Evolutionary conservation across 2,113 vertebrate genomes (phyloP).

Genomic region (Motacilla alba): DNA sequence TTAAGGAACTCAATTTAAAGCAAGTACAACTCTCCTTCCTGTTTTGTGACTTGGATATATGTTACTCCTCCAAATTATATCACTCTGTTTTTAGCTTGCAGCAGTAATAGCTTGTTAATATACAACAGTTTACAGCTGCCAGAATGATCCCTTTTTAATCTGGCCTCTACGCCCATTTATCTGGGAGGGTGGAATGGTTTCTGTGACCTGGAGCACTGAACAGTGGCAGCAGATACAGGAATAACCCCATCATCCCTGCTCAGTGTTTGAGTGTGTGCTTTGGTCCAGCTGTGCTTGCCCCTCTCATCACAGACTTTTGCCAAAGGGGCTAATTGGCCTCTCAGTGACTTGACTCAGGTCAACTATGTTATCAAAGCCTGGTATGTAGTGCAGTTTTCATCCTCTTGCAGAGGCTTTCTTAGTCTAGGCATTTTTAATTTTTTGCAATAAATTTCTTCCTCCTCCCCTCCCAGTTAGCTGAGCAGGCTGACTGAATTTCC

Average conservation of each 20-base stretch:
- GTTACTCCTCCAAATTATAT: neutral
- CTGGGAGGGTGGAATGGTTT: neutral
- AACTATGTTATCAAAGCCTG: neutral
- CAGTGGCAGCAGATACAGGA: neutral
- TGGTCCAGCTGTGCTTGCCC: neutral
- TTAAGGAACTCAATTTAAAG: neutral
- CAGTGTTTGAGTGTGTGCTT: neutral
- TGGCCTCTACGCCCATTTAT: neutral
- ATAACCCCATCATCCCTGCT: too few species aligned
- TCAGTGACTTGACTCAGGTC: neutral
- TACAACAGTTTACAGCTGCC: neutral
- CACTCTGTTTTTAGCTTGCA: neutral
- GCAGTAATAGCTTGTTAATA: slow-evolving; percentile 21
- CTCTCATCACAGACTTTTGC: neutral
- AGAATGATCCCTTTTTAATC: neutral
- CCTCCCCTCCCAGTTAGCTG: neutral
- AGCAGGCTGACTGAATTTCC: slow-evolving; percentile 12
- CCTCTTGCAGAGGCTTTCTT: neutral
- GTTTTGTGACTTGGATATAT: neutral
- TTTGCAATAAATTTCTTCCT: neutral
- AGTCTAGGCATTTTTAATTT: neutral
- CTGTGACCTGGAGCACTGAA: neutral
- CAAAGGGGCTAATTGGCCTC: neutral
- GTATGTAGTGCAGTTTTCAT: neutral
- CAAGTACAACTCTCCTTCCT: neutral